These are phyloP conservation scores for Meandrina meandrites DNA, from an alignment of 92 coral and sea anemone species.

Conservation along the genomic window DNA sequence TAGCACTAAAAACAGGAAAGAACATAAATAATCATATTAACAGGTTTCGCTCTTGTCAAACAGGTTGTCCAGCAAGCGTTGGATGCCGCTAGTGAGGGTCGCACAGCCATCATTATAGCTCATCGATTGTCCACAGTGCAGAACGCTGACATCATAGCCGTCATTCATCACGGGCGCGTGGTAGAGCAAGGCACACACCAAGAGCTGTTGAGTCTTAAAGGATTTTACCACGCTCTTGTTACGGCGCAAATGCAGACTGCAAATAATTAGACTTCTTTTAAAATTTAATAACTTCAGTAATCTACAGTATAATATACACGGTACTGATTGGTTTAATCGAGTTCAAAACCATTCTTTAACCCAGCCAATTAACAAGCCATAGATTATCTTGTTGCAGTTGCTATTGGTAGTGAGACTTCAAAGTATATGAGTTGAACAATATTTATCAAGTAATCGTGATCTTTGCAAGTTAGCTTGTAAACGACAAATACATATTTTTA, in stretches of 20 bases:
- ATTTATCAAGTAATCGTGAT: no score
- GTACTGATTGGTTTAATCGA: not conserved
- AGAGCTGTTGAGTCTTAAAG: slow-evolving; percentile 77
- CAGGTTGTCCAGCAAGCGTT: slow-evolving; percentile 94
- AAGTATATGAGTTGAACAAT: no score
- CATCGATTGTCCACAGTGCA: slow-evolving; percentile 95
- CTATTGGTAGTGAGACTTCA: no score
- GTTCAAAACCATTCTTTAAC: not conserved
- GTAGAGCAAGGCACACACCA: slow-evolving; percentile 96
- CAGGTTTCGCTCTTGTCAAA: not conserved
- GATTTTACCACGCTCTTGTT: slow-evolving; percentile 66
- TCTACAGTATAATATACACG: no score
- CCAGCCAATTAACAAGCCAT: no score
- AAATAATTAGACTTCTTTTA: not conserved
- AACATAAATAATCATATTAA: not conserved
- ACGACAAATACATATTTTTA: no score
- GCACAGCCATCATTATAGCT: slow-evolving; percentile 92
- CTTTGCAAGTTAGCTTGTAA: no score
- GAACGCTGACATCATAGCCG: slow-evolving; percentile 88
- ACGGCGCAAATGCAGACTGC: slow-evolving; percentile 69
- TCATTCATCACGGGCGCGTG: slow-evolving; percentile 90
- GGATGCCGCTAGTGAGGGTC: slow-evolving; percentile 89
- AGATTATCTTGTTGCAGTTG: no score
- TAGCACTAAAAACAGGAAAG: not conserved
- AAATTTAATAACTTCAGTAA: no score